These are phyloP conservation scores for Muntiacus reevesi DNA, from an alignment of 2,113 vertebrate genomes.

Conservation along the genomic window DNA sequence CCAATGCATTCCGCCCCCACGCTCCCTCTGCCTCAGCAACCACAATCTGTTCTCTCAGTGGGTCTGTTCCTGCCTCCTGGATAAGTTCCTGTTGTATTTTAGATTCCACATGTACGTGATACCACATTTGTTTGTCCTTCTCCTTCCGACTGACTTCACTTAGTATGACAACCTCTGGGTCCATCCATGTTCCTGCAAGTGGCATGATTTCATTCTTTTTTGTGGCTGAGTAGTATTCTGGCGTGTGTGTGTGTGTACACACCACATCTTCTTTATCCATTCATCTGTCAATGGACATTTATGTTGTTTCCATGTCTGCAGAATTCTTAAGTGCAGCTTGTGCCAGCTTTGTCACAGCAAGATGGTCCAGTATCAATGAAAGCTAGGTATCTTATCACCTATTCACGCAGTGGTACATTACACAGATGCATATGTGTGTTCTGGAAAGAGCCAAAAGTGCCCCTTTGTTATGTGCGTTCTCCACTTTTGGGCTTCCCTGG, in stretches of 20 bases:
- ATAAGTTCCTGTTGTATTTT: not conserved
- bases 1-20: not conserved
- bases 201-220: not conserved
- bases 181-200: fast-evolving
- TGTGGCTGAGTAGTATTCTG: not conserved
- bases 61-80: not conserved
- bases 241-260: not conserved
- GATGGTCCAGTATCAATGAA: not conserved
- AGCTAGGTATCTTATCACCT: not conserved
- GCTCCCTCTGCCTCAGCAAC: not conserved
- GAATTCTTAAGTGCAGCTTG: not conserved
- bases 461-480: not conserved
- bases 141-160: not conserved
- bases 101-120: not conserved
- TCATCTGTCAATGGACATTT: not conserved
- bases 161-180: not conserved
- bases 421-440: fast-evolving
- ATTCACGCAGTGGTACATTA: not conserved
- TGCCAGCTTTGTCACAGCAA: not conserved
- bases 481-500: not conserved
- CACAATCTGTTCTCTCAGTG: not conserved
- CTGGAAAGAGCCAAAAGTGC: not conserved
- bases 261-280: not conserved
- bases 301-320: not conserved
- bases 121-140: not conserved